Base-by-base conservation (phyloP, 2,113 vertebrate genomes). In the Pao palembangensis region DNA sequence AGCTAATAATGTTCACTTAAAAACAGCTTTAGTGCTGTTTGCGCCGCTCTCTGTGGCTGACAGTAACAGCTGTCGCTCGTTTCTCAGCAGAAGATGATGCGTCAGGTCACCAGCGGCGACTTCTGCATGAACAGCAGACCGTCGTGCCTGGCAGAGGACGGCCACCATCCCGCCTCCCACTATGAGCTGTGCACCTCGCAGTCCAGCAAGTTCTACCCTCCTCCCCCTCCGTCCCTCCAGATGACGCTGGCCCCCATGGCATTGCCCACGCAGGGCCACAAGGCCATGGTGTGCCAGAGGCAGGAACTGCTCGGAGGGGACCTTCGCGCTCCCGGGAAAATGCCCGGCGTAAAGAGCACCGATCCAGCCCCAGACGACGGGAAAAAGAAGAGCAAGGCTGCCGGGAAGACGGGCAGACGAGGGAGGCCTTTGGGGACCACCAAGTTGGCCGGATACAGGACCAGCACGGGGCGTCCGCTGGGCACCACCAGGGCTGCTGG, bases 401-500 rank as follows among this genome's bases (percentile, higher is more conserved):
- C 88, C 2, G 96, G 95, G 71, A 93, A 94, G 81, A 93, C 95
- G 0, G 96, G 96, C 41, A 93, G 96, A 55, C 92, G 96, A 1
- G 96, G 96, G 4, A 89, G 96, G 71, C 96, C 96, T 0, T 90
- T 95, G 13, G 96, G 96, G 75, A 99, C 96, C 86, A 99, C 96
- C 43, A 99, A 98, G 87, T 93, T 94, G 8, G 96, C 96, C 13
- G 96, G 96, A 47, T 98, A 99, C 91, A 93, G 96, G 83, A 99
- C 96, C 91, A 99, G 96, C 92, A 99, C 95, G 1, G 96, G 96
- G 23, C 90, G 96, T 83, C 96, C 96, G 23, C 91, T 98, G 56
- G 96, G 96, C 68, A 98, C 96, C 86, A 99, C 96, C 84, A 94
- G 96, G 89, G 96, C 96, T 1, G 96, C 96, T 6, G 96, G 96